A percentile compares a stretch with the other conserved stretches of the same genome.
phyloP scores from a whole-genome alignment of 2,888 invertebrate species.

The Himalopsyche kuldschensis region DNA sequence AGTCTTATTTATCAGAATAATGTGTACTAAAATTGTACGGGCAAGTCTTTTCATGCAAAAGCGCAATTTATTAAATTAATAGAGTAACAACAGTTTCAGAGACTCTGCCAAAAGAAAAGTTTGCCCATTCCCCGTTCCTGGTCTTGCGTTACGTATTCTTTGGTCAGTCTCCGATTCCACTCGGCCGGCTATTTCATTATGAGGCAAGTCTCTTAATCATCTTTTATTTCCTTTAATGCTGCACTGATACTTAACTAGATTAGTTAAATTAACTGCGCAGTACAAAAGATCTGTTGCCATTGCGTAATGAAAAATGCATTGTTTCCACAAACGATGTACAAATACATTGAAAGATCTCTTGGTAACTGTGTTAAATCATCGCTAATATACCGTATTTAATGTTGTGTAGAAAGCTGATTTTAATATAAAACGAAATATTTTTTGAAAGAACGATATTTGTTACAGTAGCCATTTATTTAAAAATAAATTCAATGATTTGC shows the following conservation, averaged over 20 bases:
- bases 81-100: background rate
- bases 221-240: constrained; percentile 28
- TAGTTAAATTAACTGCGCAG: constrained; percentile 39
- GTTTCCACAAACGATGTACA: background rate
- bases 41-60: too few species aligned
- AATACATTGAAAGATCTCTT: background rate
- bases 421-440: too few species aligned
- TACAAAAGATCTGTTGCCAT: constrained; percentile 8
- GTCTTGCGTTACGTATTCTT: constrained; percentile 13
- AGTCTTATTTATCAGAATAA: too few species aligned
- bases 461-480: too few species aligned
- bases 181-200: constrained; percentile 29
- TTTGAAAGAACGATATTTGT: too few species aligned
- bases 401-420: too few species aligned
- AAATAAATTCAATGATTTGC: too few species aligned
- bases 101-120: background rate
- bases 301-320: background rate
- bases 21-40: too few species aligned
- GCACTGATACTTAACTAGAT: constrained; percentile 31
- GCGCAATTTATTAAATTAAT: too few species aligned
- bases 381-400: too few species aligned
- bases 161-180: constrained; percentile 21
- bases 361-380: too few species aligned
- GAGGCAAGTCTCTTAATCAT: constrained; percentile 28
- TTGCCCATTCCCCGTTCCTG: background rate